A percentile compares a stretch with the other conserved stretches of the same genome.
These are phyloP conservation scores for Otocyon megalotis DNA, from an alignment of 2,113 vertebrate genomes.

Conservation along the genomic window DNA sequence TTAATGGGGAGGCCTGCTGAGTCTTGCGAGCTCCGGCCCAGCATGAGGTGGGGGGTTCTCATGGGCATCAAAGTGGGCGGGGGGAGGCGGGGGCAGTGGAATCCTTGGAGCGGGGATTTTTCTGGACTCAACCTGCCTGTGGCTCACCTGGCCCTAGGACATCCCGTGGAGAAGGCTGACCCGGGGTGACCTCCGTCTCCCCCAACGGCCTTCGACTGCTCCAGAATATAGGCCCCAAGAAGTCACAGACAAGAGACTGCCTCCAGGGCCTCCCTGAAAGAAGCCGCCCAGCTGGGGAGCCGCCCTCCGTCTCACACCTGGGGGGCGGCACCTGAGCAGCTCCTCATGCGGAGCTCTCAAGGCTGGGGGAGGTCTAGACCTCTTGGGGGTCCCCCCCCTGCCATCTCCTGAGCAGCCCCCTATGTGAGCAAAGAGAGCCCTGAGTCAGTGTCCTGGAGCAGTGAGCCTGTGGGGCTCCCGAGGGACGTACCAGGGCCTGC, in stretches of 20 bases:
- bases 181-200: neutral
- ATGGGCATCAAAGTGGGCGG: neutral
- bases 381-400: rapidly evolving
- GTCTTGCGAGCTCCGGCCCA: neutral
- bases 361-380: neutral
- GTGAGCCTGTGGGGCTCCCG: neutral
- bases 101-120: rapidly evolving
- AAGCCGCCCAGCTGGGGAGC: neutral
- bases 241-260: neutral
- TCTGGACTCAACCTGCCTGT: rapidly evolving
- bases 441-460: neutral
- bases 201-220: neutral
- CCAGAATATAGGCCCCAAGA: neutral
- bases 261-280: neutral
- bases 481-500: neutral
- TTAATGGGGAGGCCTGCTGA: neutral
- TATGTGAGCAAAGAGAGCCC: neutral
- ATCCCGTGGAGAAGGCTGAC: neutral
- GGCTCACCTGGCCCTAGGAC: neutral
- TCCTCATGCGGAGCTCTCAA: neutral
- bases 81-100: neutral
- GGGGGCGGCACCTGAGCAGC: rapidly evolving
- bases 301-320: neutral
- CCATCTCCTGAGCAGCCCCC: neutral
- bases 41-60: neutral